These are phyloP conservation scores for Phrynocephalus forsythii DNA, from an alignment of 2,797 vertebrate genomes.

Conservation along the genomic window DNA sequence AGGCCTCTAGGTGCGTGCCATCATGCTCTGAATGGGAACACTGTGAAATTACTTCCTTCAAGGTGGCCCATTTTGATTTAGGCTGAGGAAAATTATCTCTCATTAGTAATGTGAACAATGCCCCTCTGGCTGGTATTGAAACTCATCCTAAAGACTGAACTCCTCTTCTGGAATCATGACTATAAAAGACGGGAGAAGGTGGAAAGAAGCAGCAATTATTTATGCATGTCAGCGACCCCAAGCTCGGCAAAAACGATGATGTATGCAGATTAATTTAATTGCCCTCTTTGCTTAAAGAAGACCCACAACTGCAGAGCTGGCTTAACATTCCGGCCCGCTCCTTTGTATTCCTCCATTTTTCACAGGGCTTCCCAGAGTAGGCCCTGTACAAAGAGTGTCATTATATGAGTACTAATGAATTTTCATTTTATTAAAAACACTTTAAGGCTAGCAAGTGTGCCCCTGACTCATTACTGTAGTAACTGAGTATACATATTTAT, in stretches of 20 bases:
- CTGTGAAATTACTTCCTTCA: neutral
- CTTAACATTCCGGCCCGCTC: neutral
- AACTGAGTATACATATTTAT: slow-evolving; percentile 51
- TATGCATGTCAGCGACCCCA: neutral
- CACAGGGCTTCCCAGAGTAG: neutral
- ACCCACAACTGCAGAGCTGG: neutral
- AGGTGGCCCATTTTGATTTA: neutral
- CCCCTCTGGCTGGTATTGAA: neutral
- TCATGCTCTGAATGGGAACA: neutral
- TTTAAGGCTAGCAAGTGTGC: slow-evolving; percentile 50
- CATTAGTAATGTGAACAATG: neutral
- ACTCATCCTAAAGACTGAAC: neutral
- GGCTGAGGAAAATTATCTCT: neutral
- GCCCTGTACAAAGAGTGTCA: slow-evolving; percentile 17
- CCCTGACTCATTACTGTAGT: slow-evolving; percentile 51
- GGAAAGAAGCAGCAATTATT: neutral
- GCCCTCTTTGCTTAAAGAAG: slow-evolving; percentile 20
- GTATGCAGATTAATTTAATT: neutral
- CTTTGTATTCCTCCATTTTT: slow-evolving; percentile 14
- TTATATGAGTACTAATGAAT: slow-evolving; percentile 55
- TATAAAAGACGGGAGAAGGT: neutral
- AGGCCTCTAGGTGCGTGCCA: neutral
- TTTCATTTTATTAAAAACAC: slow-evolving; percentile 59
- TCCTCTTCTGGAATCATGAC: neutral
- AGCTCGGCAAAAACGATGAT: slow-evolving; percentile 5